Base-by-base conservation (phyloP, 2,797 vertebrate species). In the Crypturellus tataupa region DNA sequence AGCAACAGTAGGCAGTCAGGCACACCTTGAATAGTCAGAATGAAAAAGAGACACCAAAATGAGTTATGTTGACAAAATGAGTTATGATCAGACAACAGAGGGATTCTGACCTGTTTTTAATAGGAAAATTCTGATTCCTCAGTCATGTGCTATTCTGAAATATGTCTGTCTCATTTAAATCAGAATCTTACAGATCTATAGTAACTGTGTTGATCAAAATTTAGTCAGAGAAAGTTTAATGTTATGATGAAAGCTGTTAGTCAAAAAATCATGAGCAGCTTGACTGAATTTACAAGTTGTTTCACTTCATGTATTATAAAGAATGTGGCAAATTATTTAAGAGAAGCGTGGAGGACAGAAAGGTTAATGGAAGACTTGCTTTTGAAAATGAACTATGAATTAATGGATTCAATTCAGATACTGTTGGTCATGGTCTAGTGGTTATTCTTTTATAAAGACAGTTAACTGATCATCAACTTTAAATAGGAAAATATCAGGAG, bases 321-420 rank as follows among this genome's bases (percentile, higher is more conserved):
- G 49, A 92, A 89, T 0, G 7, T 18, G 58, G 20, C 25, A 89
- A 87, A 87, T 92, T 93, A 83, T 95, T 87, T 92, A 67, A 72
- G 55, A 2, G 1, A 93, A 90, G 23, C 9, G 19, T 63, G 55
- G 55, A 95, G 94, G 87, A 95, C 81, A 92, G 85, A 93, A 91
- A 97, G 83, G 92, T 95, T 95, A 96, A 96, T 93, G 63, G 85
- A 31, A 92, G 78, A 75, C 82, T 94, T 89, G 29, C 42, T 93
- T 95, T 95, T 69, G 59, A 95, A 96, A 95, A 97, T 82, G 80
- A 94, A 75, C 80, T 40, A 55, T 1, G 40, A 90, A 94, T 95
- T 93, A 93, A 95, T 65, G 70, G 40, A 77, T 94, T 95, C 73
- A 86, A 60, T 76, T 92, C 84, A 83, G 46, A 92, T 56, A 72